Evolutionary conservation across 2,113 vertebrate species (phyloP), one percentile per base, ranked within the genome.

Genomic region (Xiphophorus maculatus): DNA sequence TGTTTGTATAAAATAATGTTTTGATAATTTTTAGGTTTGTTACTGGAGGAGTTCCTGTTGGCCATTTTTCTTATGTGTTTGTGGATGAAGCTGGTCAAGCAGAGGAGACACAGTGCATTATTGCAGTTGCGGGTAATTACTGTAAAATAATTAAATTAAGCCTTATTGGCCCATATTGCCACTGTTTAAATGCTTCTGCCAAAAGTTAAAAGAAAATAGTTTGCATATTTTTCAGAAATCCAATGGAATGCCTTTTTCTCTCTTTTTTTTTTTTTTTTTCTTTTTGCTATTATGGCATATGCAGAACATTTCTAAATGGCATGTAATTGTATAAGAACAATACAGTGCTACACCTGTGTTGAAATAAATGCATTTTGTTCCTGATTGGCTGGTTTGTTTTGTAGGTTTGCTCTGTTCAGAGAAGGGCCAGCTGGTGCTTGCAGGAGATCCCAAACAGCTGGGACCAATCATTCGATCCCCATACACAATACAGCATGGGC

Each of bases 381-480:
- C 44, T 48, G 44, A 48, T 48, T 48, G 17, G 42, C 5, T 54
- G 37, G 19, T 58, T 60, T 68, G 67, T 79, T 61, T 68, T 6
- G 27, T 9, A 98, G 97, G 97, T 44, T 91, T 99, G 79, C 91
- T 98, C 69, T 70, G 62, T 63, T 76, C 95, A 93, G 29, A 73
- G 86, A 79, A 76, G 29, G 1, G 97, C 92, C 97, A 98, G 91
- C 80, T 99, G 88, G 96, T 98, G 83, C 90, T 99, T 91, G 96
- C 97, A 12, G 97, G 97, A 90, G 97, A 98, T 79, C 97, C 96
- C 25, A 86, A 95, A 88, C 97, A 99, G 90, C 94, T 98, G 77
- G 97, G 97, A 6, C 96, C 97, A 0, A 79, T 97, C 66, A 89
- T 98, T 60, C 94, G 93, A 6, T 98, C 96, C 0, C 95, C 95